phyloP scores from a whole-genome alignment of 1,140 invertebrate species.

The Gonatopus flavifemur region DNA sequence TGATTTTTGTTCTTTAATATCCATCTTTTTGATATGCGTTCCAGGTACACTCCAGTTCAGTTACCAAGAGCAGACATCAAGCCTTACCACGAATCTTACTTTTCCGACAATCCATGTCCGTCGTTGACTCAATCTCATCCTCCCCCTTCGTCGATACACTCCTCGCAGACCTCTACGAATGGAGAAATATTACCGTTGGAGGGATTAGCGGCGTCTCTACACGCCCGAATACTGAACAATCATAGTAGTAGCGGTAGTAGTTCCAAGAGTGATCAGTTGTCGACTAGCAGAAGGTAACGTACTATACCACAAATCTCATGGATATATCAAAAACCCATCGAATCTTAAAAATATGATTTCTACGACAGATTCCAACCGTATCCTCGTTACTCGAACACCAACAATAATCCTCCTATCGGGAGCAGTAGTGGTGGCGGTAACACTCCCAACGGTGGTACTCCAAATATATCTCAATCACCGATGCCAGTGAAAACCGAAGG shows the following conservation, averaged over 20 bases:
- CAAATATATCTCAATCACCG: slow-evolving; percentile 38
- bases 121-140: slow-evolving; percentile 41
- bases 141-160: slow-evolving; percentile 48
- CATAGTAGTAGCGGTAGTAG: slow-evolving; percentile 41
- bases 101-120: slow-evolving; percentile 63
- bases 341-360: not conserved
- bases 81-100: slow-evolving; percentile 72
- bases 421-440: slow-evolving; percentile 32
- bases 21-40: slow-evolving; percentile 14
- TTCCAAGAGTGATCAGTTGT: slow-evolving; percentile 35
- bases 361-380: slow-evolving; percentile 50
- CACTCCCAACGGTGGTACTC: slow-evolving; percentile 31
- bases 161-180: slow-evolving; percentile 40
- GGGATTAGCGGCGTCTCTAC: slow-evolving; percentile 79
- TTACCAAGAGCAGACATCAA: slow-evolving; percentile 72
- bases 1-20: not conserved
- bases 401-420: too few species aligned
- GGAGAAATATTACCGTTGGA: slow-evolving; percentile 56
- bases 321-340: not conserved
- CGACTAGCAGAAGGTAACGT: slow-evolving; percentile 37
- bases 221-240: slow-evolving; percentile 72
- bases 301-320: not conserved
- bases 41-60: slow-evolving; percentile 62
- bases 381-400: slow-evolving; percentile 42
- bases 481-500: slow-evolving; percentile 47